A percentile compares a stretch with the other conserved stretches of the same genome.
phyloP scores from a whole-genome alignment of 2,113 vertebrate genomes.

The Vombatus ursinus region DNA sequence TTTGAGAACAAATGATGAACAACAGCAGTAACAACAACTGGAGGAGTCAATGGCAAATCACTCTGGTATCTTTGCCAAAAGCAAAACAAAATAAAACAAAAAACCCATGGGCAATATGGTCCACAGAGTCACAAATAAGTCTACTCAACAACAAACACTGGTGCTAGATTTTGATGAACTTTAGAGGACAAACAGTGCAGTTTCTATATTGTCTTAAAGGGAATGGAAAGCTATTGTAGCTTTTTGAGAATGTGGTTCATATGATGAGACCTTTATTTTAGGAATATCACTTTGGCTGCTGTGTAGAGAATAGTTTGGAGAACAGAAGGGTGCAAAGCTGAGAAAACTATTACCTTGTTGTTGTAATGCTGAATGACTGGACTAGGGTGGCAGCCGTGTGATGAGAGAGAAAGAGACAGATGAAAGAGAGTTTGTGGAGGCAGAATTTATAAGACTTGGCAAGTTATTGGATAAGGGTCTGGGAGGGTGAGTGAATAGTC shows the following conservation, averaged over 20 bases:
- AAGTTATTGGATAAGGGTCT: not conserved
- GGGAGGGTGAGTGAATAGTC: not conserved
- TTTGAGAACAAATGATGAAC: too few species aligned
- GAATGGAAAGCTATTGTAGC: not conserved
- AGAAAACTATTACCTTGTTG: not conserved
- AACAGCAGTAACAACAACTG: too few species aligned
- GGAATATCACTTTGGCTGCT: not conserved
- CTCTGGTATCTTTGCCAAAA: not conserved
- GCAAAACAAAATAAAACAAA: not conserved
- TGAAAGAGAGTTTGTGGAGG: not conserved
- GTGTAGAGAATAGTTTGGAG: not conserved
- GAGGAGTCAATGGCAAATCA: not conserved
- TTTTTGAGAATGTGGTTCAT: not conserved
- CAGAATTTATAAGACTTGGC: not conserved
- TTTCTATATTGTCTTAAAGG: not conserved
- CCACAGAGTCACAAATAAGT: not conserved
- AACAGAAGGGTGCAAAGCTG: not conserved
- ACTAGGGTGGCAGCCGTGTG: not conserved
- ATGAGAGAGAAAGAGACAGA: not conserved
- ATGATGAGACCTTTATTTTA: not conserved
- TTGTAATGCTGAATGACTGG: not conserved
- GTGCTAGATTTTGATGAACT: not conserved
- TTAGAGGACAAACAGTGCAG: not conserved
- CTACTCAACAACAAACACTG: not conserved
- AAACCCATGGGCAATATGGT: not conserved